Base-by-base conservation (phyloP, 2,888 invertebrate species). In the Furcula furcula region DNA sequence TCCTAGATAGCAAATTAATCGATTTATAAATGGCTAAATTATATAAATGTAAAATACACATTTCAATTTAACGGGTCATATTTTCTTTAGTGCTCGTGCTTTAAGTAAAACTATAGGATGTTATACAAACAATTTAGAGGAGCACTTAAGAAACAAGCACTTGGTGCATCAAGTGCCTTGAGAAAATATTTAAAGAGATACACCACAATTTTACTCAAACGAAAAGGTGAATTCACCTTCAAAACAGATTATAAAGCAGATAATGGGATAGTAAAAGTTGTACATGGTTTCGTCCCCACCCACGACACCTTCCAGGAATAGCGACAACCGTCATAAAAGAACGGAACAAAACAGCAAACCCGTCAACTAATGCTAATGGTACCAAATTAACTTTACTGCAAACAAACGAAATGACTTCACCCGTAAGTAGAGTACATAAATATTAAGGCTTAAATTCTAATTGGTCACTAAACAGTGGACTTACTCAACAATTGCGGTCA, bases 301-400 rank as follows among this genome's bases (percentile, higher is more conserved):
- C 78, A 82, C 80, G 67, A 52, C 57, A 55, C 52, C 60, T 59
- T 63, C 67, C 70, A 60, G 61, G 71, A 83, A 83, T 83, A 84
- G 75, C 70, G 38, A 40, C 55, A 45, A 54, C 46, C 76, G 76
- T 76, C 81, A 71, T 76, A 77, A 77, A 75, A 67, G 52, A 67
- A 58, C 56, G 59, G 57, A 73, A 77, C 68, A 71, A 72, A 73
- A 76, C 75, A 71, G 64, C 74, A 68, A 72, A 65, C 58, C 51
- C 57, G 54, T 56, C 62, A 74, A 76, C 68, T 58, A 43, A 65
- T 65, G 61, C 65, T 74, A 80, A 81, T 76, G 67, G 63, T 78
- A 66, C 62, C 47, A 58, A 76, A 79, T 76, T 68, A 72, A 70
- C 65, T 63, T 59, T 55, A 61, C 53, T 61, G 46, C 55, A 55